Evolutionary conservation across 2,113 vertebrate genomes (phyloP), one percentile per base, ranked within the genome.

Genomic region (Apaloderma vittatum): DNA sequence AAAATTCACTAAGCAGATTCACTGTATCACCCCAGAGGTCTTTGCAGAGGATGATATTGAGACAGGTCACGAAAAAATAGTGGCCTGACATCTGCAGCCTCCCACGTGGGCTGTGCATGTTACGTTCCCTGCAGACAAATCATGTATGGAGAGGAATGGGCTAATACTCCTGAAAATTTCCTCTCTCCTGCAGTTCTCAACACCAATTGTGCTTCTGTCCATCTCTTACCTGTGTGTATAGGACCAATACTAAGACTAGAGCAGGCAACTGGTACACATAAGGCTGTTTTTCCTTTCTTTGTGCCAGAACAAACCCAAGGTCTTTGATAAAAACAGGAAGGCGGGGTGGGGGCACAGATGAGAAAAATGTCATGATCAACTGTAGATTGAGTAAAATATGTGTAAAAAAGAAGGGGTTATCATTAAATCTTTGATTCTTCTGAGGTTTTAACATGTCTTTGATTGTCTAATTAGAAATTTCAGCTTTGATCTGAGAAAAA

Each of bases 1-100:
- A 93, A 88, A 90, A 88, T 88, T 86, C 88, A 9, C 71, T 71
- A 46, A 90, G 68, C 67, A 51, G 67, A 92, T 90, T 88, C 82
- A 45, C 30, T 40, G 30, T 22, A 62, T 90, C 43, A 70, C 51
- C 23, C 40, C 0, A 5, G 59, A 89, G 71, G 71, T 55, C 74
- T 93, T 83, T 88, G 24, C 6, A 18, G 81, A 86, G 74, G 90
- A 91, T 58, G 78, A 73, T 72, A 72, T 29, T 82, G 85, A 90
- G 71, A 45, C 6, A 34, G 32, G 51, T 86, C 63, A 83, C 0
- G 1, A 84, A 94, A 40, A 93, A 78, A 71, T 71, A 43, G 12
- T 78, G 66, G 30, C 66, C 58, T 94, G 85, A 83, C 32, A 86
- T 92, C 46, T 94, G 59, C 66, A 94, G 70, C 66, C 46, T 85